phyloP scores from a whole-genome alignment of 2,797 vertebrate genomes.

The Crenichthys baileyi region DNA sequence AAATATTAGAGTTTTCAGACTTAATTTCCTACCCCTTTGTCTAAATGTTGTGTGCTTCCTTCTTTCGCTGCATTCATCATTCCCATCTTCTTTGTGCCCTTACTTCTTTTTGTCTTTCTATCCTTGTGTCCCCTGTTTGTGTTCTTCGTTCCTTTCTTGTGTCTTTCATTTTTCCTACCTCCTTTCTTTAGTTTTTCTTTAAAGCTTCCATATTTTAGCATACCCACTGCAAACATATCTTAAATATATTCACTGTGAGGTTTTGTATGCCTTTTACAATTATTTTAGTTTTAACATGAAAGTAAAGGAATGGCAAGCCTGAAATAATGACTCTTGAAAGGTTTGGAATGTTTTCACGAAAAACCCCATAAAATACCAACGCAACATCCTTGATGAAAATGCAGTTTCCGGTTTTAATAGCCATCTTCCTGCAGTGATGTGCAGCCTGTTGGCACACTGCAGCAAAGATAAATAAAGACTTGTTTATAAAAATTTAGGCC shows the following conservation, averaged over 20 bases:
- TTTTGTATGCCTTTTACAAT: background rate
- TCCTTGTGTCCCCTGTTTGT: background rate
- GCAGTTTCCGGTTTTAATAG: background rate
- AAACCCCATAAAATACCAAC: background rate
- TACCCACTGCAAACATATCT: background rate
- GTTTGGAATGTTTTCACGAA: background rate
- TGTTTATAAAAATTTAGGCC: background rate
- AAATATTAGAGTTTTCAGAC: background rate
- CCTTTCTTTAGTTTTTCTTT: too few species aligned
- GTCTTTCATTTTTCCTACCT: background rate
- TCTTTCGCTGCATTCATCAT: background rate
- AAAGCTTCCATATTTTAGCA: too few species aligned
- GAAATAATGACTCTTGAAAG: background rate
- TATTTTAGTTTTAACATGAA: background rate
- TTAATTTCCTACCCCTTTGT: background rate
- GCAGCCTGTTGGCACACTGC: too few species aligned
- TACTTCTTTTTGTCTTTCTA: background rate
- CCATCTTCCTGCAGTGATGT: background rate
- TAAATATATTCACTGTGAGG: background rate
- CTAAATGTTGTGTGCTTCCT: background rate
- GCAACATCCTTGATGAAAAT: background rate
- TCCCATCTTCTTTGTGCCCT: background rate
- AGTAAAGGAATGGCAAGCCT: background rate
- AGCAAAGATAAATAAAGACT: too few species aligned
- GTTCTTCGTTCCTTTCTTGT: background rate